Evolutionary conservation across 2,888 invertebrate genomes (phyloP), one percentile per base, ranked within the genome.

Genomic region (Alentia gelatinosa): DNA sequence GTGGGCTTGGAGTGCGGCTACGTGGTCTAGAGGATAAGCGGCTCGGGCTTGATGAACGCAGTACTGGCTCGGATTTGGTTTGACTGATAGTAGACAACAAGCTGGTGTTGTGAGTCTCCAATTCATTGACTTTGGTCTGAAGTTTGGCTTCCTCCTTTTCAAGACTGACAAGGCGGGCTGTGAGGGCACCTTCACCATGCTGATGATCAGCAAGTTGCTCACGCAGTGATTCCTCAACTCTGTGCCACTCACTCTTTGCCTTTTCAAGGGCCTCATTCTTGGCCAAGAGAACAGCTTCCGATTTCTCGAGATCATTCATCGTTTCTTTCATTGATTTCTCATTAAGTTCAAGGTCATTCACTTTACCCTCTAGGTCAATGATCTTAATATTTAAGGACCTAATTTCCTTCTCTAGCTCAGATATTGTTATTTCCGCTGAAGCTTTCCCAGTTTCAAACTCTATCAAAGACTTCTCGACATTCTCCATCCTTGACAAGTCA

Each of bases 371-470:
- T 79, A 93, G 90, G 39, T 91, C 90, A 7, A 19, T 88, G 5
- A 91, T 90, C 68, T 79, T 68, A 19, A n/a, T 30, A 26, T 40
- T 56, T 56, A 92, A 23, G 26, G 63, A 37, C 35, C 63, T 42
- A n/a, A 37, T 68, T 12, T 33, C 89, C n/a, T 83, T 89, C 42
- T 75, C 89, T 75, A 88, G 63, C 40, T 75, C 75, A 47, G 33
- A 56, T 74, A 75, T 37, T 35, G 26, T 89, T 23, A 56, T 56
- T 33, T 68, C 30, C 50, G 75, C 84, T 30, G 35, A 26, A 30
- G 40, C 75, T 89, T 95, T 95, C n/a, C 94, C 93, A 39, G 94
- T 92, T 92, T 95, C 95, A 89, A 95, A 92, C 74, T 92, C 93
- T 39, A 92, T 91, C 23, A 94, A 93, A 89, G 94, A 93, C 47